Conservation (phyloP, 2,797 vertebrate genomes). For the Tiaroga cobitis region DNA sequence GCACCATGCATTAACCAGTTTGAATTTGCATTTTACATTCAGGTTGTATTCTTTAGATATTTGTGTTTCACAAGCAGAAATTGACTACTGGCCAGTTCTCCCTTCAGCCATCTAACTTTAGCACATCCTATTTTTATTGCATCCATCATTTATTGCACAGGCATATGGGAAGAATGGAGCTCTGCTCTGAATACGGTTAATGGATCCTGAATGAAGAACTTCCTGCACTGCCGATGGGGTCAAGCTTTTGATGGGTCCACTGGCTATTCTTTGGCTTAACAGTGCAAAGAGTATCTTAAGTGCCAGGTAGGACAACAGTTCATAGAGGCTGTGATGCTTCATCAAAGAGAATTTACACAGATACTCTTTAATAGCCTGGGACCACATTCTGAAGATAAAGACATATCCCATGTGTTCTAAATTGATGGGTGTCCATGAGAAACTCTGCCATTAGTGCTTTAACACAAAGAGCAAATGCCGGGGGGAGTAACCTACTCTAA, state of each 20-base stretch:
- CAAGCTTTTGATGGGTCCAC: constrained; percentile 36
- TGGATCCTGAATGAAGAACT: constrained; percentile 24
- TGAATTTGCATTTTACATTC: neutral
- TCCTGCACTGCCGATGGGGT: neutral
- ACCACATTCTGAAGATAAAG: constrained; percentile 34
- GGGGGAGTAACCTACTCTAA: constrained; percentile 43
- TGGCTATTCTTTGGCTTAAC: constrained; percentile 36
- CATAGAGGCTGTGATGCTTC: constrained; percentile 39
- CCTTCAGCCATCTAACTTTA: constrained; percentile 26
- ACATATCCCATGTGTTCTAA: constrained; percentile 26
- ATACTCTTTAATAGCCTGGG: constrained; percentile 24
- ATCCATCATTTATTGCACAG: constrained; percentile 24
- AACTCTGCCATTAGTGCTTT: constrained; percentile 41
- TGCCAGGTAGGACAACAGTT: constrained; percentile 29
- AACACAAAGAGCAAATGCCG: constrained; percentile 44
- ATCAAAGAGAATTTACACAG: constrained; percentile 35
- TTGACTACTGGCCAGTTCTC: neutral
- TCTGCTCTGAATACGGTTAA: constrained; percentile 30
- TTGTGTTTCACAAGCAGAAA: constrained; percentile 22
- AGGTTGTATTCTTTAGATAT: neutral
- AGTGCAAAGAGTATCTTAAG: constrained; percentile 40
- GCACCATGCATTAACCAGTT: too few species aligned
- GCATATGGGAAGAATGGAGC: neutral
- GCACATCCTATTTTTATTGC: constrained; percentile 36
- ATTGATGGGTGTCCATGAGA: constrained; percentile 34